Evolutionary conservation across 2,797 vertebrate genomes (phyloP).

Genomic region (Gambusia yucatana): DNA sequence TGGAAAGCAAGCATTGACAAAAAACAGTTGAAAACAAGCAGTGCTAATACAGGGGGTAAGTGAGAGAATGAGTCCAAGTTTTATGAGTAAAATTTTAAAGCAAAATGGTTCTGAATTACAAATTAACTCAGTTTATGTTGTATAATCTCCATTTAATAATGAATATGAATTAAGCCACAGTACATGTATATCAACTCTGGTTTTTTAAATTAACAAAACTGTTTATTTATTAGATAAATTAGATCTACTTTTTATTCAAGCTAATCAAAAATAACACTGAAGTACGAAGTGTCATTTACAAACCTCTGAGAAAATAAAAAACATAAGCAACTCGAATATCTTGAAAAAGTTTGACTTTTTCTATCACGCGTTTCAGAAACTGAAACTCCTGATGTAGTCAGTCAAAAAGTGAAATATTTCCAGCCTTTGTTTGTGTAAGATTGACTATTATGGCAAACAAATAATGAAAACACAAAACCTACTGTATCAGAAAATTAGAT

Average conservation of each 20-base stretch:
- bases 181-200: neutral
- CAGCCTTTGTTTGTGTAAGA: neutral
- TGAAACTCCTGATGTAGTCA: neutral
- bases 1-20: constrained; percentile 47
- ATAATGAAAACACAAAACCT: neutral
- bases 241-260: neutral
- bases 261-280: neutral
- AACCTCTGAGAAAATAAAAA: neutral
- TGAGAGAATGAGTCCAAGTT: constrained; percentile 33
- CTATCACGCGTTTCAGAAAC: neutral
- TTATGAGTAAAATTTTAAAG: constrained; percentile 19
- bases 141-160: neutral
- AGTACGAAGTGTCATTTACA: neutral
- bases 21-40: constrained; percentile 25
- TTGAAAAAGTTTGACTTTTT: neutral
- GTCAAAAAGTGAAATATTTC: neutral
- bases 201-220: neutral
- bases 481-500: neutral
- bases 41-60: constrained; percentile 31
- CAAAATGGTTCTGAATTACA: neutral
- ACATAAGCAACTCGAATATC: neutral
- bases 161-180: neutral
- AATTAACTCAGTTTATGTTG: constrained; percentile 3
- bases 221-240: neutral
- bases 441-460: neutral